These are phyloP conservation scores for Reinhardtius hippoglossoides DNA, from an alignment of 2,113 vertebrate species.

Conservation along the genomic window DNA sequence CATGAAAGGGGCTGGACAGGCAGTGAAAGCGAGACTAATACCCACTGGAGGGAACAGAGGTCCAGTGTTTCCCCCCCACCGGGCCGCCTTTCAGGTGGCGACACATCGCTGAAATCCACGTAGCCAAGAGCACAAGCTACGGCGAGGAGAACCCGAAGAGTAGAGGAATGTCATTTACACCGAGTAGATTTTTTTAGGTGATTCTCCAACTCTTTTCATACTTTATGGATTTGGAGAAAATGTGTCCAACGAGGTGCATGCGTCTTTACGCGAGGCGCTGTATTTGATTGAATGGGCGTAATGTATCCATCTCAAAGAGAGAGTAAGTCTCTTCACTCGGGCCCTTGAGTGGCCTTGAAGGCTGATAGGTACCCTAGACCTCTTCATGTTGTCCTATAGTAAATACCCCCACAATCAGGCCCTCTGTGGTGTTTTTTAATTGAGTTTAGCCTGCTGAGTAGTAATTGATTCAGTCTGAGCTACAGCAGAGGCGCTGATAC, in stretches of 20 bases:
- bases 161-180: slow-evolving; percentile 80
- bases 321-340: slow-evolving; percentile 82
- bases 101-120: slow-evolving; percentile 27
- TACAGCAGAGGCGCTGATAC: slow-evolving; percentile 88
- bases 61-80: slow-evolving; percentile 56
- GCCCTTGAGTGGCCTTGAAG: slow-evolving; percentile 84
- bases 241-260: not conserved
- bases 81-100: slow-evolving; percentile 52
- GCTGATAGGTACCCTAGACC: slow-evolving; percentile 85
- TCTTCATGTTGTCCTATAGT: slow-evolving; percentile 86
- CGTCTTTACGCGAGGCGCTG: no score
- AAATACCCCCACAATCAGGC: slow-evolving; percentile 83
- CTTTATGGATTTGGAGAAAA: slow-evolving; percentile 46
- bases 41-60: slow-evolving; percentile 66
- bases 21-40: slow-evolving; percentile 75
- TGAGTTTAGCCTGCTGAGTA: slow-evolving; percentile 87
- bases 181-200: slow-evolving; percentile 58
- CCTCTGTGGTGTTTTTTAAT: slow-evolving; percentile 88
- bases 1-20: slow-evolving; percentile 74
- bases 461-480: slow-evolving; percentile 93
- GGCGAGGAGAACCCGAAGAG: slow-evolving; percentile 41
- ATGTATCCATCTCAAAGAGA: slow-evolving; percentile 82
- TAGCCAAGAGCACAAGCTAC: slow-evolving; percentile 54
- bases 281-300: slow-evolving; percentile 60
- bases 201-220: slow-evolving; percentile 27